These are phyloP conservation scores for Acanthococcus lagerstroemiae DNA, from an alignment of 2,888 invertebrate genomes.

Conservation along the genomic window DNA sequence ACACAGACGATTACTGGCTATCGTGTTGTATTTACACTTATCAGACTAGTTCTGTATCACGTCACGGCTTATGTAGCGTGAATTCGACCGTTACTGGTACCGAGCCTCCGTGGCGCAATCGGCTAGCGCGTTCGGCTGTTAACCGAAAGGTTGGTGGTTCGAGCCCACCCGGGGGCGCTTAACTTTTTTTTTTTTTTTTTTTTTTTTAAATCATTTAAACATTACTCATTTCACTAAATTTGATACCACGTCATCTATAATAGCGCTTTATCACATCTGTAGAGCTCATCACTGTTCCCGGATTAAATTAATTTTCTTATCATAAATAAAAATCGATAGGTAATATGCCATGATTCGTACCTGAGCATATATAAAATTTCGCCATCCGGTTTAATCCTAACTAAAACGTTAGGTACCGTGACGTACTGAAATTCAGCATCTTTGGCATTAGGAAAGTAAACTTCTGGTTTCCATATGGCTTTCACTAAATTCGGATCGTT, in stretches of 20 bases:
- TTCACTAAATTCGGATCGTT: conserved; percentile 45
- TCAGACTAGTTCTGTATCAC: too few species aligned
- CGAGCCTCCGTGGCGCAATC: conserved; percentile 25
- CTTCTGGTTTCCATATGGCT: conserved; percentile 46
- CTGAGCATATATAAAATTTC: conserved; percentile 46
- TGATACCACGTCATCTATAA: too few species aligned
- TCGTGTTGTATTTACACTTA: too few species aligned
- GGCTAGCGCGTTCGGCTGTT: conserved; percentile 25
- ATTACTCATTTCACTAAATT: too few species aligned
- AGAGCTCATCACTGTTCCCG: too few species aligned
- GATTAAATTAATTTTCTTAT: neutral
- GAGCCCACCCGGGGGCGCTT: conserved; percentile 23
- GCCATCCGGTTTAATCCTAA: conserved; percentile 44
- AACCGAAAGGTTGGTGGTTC: conserved; percentile 26
- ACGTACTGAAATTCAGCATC: conserved; percentile 46
- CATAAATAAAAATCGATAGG: neutral
- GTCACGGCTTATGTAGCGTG: too few species aligned
- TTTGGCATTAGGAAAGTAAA: conserved; percentile 46
- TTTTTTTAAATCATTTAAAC: too few species aligned
- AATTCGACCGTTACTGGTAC: too few species aligned
- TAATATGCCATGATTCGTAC: conserved; percentile 38
- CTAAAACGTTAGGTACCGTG: conserved; percentile 46
- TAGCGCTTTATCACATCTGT: too few species aligned
- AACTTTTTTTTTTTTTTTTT: neutral
- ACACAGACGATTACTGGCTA: too few species aligned